phyloP scores from a whole-genome alignment of 2,888 invertebrate genomes.

The Tetragonula carbonaria region DNA sequence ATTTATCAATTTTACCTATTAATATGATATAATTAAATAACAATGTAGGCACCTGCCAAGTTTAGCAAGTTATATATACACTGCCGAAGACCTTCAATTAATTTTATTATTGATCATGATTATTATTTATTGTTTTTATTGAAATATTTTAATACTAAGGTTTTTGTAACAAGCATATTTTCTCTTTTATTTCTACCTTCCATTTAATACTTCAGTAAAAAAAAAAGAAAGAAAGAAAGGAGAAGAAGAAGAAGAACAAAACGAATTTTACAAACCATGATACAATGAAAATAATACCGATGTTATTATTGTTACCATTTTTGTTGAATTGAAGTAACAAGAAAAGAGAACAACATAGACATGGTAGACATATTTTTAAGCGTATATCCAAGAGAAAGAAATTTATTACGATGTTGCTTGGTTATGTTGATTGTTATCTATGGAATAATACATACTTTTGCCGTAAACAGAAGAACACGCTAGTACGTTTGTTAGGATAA shows the following conservation, averaged over 20 bases:
- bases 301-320: slow-evolving; percentile 23
- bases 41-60: slow-evolving; percentile 80
- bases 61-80: slow-evolving; percentile 82
- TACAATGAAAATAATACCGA: slow-evolving; percentile 8
- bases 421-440: slow-evolving; percentile 38
- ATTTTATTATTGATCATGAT: slow-evolving; percentile 82
- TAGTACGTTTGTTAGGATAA: slow-evolving; percentile 35
- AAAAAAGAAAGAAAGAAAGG: background rate
- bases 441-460: slow-evolving; percentile 36
- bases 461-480: slow-evolving; percentile 31
- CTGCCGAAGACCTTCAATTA: slow-evolving; percentile 82
- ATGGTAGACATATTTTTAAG: slow-evolving; percentile 47
- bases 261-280: slow-evolving; percentile 14
- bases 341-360: slow-evolving; percentile 21
- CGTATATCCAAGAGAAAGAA: slow-evolving; percentile 34
- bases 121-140: slow-evolving; percentile 84
- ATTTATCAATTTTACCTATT: slow-evolving; percentile 78
- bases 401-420: slow-evolving; percentile 17
- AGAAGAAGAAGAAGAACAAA: background rate
- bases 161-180: slow-evolving; percentile 82
- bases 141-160: slow-evolving; percentile 84
- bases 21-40: slow-evolving; percentile 75
- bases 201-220: slow-evolving; percentile 39
- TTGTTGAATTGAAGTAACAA: slow-evolving; percentile 5
- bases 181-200: slow-evolving; percentile 70